These are phyloP conservation scores for Smittia sp. DNA, from an alignment of 2,888 invertebrate species.

Conservation along the genomic window DNA sequence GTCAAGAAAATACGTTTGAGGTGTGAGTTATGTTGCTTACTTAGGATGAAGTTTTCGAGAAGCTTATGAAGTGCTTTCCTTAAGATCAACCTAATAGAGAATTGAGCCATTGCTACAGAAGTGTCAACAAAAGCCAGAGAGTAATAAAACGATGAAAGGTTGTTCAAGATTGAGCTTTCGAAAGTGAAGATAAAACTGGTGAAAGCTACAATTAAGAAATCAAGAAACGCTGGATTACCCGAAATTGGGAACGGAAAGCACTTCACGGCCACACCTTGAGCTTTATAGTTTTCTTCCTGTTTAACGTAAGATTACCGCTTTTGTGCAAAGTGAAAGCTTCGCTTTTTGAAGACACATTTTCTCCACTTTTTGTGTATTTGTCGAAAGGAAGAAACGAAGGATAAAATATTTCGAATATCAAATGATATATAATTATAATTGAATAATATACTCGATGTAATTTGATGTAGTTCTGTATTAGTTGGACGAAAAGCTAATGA, in stretches of 20 bases:
- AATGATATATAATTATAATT: constrained; percentile 24
- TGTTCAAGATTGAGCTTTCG: too few species aligned
- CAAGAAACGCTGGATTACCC: too few species aligned
- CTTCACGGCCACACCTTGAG: not conserved
- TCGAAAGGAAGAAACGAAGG: not conserved
- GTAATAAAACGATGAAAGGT: too few species aligned
- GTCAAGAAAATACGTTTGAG: not conserved
- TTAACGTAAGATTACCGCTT: constrained; percentile 2
- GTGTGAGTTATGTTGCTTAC: not conserved
- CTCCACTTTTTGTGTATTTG: constrained; percentile 18
- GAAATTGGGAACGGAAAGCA: too few species aligned
- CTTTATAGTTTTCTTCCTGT: not conserved
- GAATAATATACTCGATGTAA: constrained; percentile 37
- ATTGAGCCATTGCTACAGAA: not conserved
- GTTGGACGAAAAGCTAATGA: constrained; percentile 29
- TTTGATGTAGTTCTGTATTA: constrained; percentile 41
- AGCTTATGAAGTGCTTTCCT: not conserved
- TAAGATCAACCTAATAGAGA: too few species aligned
- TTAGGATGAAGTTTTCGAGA: not conserved
- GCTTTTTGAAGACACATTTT: constrained; percentile 6
- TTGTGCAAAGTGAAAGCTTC: constrained; percentile 16
- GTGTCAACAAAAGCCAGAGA: too few species aligned
- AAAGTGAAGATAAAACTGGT: too few species aligned
- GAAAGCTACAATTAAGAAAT: too few species aligned
- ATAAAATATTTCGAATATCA: not conserved